A percentile compares a stretch with the other conserved stretches of the same genome.
These are phyloP conservation scores for Larimichthys polyactis DNA, from an alignment of 2,113 vertebrate genomes.

Conservation along the genomic window DNA sequence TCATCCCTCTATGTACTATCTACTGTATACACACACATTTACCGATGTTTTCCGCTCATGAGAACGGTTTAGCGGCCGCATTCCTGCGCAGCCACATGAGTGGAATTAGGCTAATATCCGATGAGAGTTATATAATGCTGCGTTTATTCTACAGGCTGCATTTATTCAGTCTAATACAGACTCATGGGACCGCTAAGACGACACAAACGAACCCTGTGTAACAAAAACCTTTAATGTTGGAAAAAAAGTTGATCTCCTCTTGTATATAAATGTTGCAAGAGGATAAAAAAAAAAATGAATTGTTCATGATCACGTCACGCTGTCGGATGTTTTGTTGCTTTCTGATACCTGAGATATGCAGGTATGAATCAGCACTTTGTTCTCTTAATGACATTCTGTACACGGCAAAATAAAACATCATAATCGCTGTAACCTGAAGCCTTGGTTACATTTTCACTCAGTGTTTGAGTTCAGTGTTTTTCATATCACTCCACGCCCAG, in stretches of 20 bases:
- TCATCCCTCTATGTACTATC: neutral
- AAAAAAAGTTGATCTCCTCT: neutral
- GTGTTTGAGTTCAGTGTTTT: neutral
- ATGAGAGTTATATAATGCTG: slow-evolving; percentile 40
- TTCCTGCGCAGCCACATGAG: slow-evolving; percentile 60
- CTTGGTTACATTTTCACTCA: neutral
- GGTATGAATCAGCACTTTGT: too few species aligned
- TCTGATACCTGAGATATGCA: too few species aligned
- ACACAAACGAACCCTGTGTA: neutral
- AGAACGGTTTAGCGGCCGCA: slow-evolving; percentile 1
- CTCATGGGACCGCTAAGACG: neutral
- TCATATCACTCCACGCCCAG: neutral
- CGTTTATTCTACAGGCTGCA: slow-evolving; percentile 14
- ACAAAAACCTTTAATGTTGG: neutral
- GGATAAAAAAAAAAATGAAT: too few species aligned
- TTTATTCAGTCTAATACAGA: slow-evolving; percentile 23
- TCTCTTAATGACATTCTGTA: too few species aligned
- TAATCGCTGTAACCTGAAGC: neutral
- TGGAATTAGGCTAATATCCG: slow-evolving; percentile 54
- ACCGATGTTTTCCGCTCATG: slow-evolving; percentile 25
- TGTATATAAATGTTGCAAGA: neutral
- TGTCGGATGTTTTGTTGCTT: too few species aligned
- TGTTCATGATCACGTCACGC: too few species aligned
- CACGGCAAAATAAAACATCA: too few species aligned
- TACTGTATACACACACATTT: slow-evolving; percentile 1